Percentiles rank a stretch among this genome's conserved stretches.
Conservation (phyloP, 2,797 vertebrate species). For the Pseudochaenichthys georgianus region DNA sequence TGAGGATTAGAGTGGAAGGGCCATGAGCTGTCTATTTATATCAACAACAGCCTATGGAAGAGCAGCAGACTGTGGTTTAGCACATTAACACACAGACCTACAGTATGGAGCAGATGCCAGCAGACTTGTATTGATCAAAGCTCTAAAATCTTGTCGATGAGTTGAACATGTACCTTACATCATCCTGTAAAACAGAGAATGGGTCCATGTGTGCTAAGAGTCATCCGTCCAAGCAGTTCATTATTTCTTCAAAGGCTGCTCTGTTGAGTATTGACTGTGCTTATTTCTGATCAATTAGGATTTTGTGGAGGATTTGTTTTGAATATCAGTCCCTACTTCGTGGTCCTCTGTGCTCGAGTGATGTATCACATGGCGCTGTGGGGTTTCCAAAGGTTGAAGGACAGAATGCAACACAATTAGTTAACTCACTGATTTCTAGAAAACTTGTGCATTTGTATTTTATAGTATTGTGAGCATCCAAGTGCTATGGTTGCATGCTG, state of each 20-base stretch:
- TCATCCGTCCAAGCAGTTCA: slow-evolving; percentile 40
- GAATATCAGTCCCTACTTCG: slow-evolving; percentile 35
- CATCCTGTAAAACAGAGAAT: slow-evolving; percentile 47
- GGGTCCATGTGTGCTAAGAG: slow-evolving; percentile 34
- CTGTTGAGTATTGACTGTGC: slow-evolving; percentile 9
- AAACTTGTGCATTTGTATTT: neutral
- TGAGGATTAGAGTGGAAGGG: slow-evolving; percentile 64
- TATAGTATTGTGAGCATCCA: slow-evolving; percentile 20
- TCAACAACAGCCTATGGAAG: slow-evolving; percentile 60
- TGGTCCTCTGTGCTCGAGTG: slow-evolving; percentile 7
- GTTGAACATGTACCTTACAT: slow-evolving; percentile 44
- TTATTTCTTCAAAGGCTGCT: slow-evolving; percentile 32
- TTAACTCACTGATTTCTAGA: slow-evolving; percentile 22
- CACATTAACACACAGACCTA: slow-evolving; percentile 74
- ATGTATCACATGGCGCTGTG: slow-evolving; percentile 16
- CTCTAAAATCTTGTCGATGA: slow-evolving; percentile 53
- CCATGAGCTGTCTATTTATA: slow-evolving; percentile 80
- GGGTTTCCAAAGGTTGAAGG: slow-evolving; percentile 38
- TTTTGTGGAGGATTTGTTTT: slow-evolving; percentile 42
- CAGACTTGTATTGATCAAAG: slow-evolving; percentile 56
- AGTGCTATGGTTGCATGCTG: slow-evolving; percentile 32
- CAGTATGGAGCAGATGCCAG: slow-evolving; percentile 38
- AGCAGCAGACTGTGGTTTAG: slow-evolving; percentile 69
- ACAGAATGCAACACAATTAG: slow-evolving; percentile 7
- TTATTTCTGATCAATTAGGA: slow-evolving; percentile 46